These are phyloP conservation scores for Platycercus adscitus DNA, from an alignment of 2,113 vertebrate genomes.

Conservation along the genomic window DNA sequence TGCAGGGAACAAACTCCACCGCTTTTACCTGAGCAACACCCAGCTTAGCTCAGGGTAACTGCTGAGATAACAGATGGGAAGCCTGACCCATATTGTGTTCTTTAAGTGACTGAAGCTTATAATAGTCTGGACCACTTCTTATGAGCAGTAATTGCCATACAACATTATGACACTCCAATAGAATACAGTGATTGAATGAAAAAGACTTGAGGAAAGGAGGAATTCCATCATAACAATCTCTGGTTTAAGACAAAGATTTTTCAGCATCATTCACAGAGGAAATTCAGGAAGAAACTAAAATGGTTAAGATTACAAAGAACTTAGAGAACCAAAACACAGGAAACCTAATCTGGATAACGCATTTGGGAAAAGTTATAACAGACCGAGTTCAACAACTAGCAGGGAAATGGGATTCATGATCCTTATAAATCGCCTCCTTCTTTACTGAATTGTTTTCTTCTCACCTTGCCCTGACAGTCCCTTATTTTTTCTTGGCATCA, in stretches of 20 bases:
- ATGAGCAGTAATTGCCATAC: background rate
- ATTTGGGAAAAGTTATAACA: background rate
- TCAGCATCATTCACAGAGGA: background rate
- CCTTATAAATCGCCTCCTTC: background rate
- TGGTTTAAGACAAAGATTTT: background rate
- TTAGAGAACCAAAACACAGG: background rate
- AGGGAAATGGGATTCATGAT: background rate
- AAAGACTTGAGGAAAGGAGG: background rate
- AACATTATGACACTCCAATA: background rate
- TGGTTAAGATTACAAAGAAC: background rate
- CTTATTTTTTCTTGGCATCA: background rate
- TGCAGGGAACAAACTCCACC: background rate
- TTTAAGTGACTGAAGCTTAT: background rate
- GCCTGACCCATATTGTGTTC: background rate
- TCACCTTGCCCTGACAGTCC: background rate
- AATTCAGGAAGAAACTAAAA: background rate
- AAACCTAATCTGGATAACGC: background rate
- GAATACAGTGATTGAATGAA: background rate
- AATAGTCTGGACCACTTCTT: background rate
- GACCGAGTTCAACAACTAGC: background rate
- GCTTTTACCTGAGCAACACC: background rate
- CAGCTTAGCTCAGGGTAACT: background rate
- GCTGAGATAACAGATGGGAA: background rate
- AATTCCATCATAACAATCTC: background rate
- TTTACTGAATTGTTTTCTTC: conserved; percentile 22